These are phyloP conservation scores for Microctonus aethiopoides DNA, from an alignment of 2,888 invertebrate genomes.

Conservation along the genomic window DNA sequence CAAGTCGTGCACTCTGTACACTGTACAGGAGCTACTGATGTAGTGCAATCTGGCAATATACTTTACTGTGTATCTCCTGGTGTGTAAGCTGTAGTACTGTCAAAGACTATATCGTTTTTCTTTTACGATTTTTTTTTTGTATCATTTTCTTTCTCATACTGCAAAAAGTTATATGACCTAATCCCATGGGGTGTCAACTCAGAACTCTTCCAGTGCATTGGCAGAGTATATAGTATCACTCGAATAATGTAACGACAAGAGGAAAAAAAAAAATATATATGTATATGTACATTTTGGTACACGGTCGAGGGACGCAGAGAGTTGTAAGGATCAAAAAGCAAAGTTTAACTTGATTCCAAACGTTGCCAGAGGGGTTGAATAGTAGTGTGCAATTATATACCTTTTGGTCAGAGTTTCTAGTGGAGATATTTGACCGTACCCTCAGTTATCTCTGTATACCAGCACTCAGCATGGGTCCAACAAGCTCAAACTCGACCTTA, in stretches of 20 bases:
- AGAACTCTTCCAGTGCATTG: neutral
- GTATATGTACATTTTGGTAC: too few relatives aligned
- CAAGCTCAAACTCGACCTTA: neutral
- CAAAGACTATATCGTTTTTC: neutral
- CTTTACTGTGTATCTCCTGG: constrained; percentile 21
- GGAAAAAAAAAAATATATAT: neutral
- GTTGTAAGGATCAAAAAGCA: neutral
- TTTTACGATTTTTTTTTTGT: neutral
- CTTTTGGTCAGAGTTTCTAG: neutral
- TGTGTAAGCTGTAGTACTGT: neutral
- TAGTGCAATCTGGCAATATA: neutral
- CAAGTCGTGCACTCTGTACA: constrained; percentile 5
- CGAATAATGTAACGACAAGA: neutral
- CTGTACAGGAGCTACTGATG: neutral
- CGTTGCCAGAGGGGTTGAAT: neutral
- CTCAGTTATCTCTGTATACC: neutral
- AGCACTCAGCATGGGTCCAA: constrained; percentile 21
- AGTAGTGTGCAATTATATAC: neutral
- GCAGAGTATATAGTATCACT: too few relatives aligned
- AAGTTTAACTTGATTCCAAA: neutral
- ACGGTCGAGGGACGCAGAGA: too few relatives aligned
- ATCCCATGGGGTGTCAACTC: constrained; percentile 4
- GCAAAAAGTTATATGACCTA: neutral
- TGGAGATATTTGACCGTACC: neutral
- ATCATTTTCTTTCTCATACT: neutral